Evolutionary conservation across 2,888 invertebrate species (phyloP).

Genomic region (Ectropis crepuscularia): DNA sequence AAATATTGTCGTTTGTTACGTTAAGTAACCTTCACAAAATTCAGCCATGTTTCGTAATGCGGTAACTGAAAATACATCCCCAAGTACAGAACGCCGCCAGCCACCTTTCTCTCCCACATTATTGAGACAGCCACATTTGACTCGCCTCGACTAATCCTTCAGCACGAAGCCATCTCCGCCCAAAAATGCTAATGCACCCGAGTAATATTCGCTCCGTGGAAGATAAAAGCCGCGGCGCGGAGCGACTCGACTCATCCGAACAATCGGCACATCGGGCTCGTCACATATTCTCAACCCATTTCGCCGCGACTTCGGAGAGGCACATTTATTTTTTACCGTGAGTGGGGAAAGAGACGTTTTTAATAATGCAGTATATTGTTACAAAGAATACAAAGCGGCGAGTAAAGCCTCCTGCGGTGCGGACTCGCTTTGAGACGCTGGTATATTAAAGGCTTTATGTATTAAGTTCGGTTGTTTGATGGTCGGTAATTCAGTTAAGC

Average conservation of each 20-base stretch:
- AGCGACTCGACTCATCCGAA: slow-evolving; percentile 54
- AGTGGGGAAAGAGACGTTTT: slow-evolving; percentile 65
- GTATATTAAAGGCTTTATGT: slow-evolving; percentile 62
- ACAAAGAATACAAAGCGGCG: slow-evolving; percentile 74
- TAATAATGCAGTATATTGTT: slow-evolving; percentile 78
- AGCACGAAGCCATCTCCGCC: slow-evolving; percentile 31
- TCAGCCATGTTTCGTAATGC: no score
- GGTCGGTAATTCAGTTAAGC: slow-evolving; percentile 53
- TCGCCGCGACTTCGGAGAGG: slow-evolving; percentile 50
- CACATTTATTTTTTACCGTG: slow-evolving; percentile 69
- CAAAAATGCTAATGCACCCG: slow-evolving; percentile 48
- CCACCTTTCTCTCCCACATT: neutral
- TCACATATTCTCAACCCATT: slow-evolving; percentile 64
- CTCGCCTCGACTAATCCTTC: slow-evolving; percentile 13
- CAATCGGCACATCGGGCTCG: slow-evolving; percentile 57
- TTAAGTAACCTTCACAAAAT: no score
- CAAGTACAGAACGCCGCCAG: no score
- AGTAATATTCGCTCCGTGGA: slow-evolving; percentile 47
- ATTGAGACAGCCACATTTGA: slow-evolving; percentile 9
- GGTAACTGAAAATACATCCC: no score
- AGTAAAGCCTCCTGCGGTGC: slow-evolving; percentile 60
- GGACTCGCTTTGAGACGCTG: slow-evolving; percentile 57
- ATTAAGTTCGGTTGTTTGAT: slow-evolving; percentile 61
- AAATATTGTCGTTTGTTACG: no score
- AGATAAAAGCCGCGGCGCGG: slow-evolving; percentile 56